Conservation (phyloP, 2,113 vertebrate species). For the Lepus americanus region DNA sequence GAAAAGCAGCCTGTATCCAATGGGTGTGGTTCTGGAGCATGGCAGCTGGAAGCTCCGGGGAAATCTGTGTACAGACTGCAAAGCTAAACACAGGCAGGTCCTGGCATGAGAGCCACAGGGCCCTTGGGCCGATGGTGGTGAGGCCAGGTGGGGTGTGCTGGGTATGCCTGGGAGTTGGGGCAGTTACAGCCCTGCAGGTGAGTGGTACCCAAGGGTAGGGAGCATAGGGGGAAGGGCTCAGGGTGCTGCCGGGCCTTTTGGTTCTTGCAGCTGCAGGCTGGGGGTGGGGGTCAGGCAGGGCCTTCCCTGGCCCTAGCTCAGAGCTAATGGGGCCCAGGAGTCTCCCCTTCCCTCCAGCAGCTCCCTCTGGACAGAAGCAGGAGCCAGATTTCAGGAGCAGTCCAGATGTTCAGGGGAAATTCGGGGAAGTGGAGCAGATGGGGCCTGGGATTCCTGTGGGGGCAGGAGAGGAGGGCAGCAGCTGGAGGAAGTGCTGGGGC, state of each 20-base stretch:
- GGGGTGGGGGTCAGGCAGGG: slow-evolving; percentile 1
- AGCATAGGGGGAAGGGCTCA: neutral
- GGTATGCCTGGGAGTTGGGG: neutral
- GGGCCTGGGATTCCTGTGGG: slow-evolving; percentile 67
- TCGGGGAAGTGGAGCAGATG: slow-evolving; percentile 75
- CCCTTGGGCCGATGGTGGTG: neutral
- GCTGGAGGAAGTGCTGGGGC: slow-evolving; percentile 59
- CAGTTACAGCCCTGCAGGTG: neutral
- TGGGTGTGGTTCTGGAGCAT: neutral
- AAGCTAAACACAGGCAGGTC: slow-evolving; percentile 19
- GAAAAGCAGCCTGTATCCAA: neutral
- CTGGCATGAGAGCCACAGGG: neutral
- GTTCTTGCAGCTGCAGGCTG: slow-evolving; percentile 38
- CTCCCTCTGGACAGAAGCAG: slow-evolving; percentile 67
- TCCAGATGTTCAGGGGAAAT: slow-evolving; percentile 80
- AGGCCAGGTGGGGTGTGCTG: neutral
- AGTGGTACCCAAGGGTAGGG: neutral
- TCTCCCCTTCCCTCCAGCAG: slow-evolving; percentile 50
- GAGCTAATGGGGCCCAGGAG: slow-evolving; percentile 59
- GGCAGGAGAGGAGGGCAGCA: slow-evolving; percentile 34
- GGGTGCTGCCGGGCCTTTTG: neutral
- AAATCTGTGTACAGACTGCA: neutral
- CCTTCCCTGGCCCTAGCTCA: slow-evolving; percentile 47
- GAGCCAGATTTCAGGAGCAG: slow-evolving; percentile 75
- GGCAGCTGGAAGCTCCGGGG: neutral